Conservation (phyloP, 2,113 vertebrate species). For the Danio rerio region GRCz12tu NC_133191.1:15598001-15598500, state of each 20-base stretch:
- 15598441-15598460: too few relatives aligned
- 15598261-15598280: too few relatives aligned
- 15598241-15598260: too few relatives aligned
- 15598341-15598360: background rate
- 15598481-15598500: too few relatives aligned
- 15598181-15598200: conserved; percentile 24
- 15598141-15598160: conserved; percentile 11
- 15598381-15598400: too few relatives aligned
- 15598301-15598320: background rate
- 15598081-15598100: background rate
- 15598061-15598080: background rate
- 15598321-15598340: background rate
- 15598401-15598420: too few relatives aligned
- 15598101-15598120: conserved; percentile 28
- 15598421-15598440: too few relatives aligned
- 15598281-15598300: too few relatives aligned
- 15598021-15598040: background rate
- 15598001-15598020: conserved; percentile 15
- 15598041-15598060: background rate
- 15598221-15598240: background rate
- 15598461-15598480: too few relatives aligned
- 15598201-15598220: background rate
- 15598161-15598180: background rate
- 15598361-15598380: background rate
- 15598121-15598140: conserved; percentile 37